These are phyloP conservation scores for Peromyscus eremicus DNA, from an alignment of 2,797 vertebrate genomes.

Conservation along the genomic window DNA sequence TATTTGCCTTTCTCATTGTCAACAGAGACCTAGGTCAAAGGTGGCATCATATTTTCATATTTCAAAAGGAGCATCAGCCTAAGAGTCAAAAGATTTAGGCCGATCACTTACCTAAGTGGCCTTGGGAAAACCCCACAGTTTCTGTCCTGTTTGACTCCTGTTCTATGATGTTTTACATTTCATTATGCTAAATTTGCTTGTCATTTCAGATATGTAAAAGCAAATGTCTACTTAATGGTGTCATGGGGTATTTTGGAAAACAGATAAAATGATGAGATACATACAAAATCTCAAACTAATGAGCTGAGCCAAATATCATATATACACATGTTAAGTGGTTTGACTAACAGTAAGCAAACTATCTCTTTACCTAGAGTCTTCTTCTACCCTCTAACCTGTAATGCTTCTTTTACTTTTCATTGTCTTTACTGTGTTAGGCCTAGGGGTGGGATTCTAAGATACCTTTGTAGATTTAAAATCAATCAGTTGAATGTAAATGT, in stretches of 20 bases:
- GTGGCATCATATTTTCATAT: not conserved
- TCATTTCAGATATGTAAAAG: not conserved
- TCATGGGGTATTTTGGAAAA: slow-evolving; percentile 9
- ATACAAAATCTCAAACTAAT: not conserved
- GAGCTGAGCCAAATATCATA: not conserved
- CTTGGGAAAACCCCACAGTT: not conserved
- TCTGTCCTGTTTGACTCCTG: not conserved
- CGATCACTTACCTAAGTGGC: not conserved
- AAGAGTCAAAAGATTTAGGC: not conserved
- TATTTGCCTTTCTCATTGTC: not conserved
- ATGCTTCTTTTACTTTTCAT: slow-evolving; percentile 1
- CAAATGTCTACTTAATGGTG: not conserved
- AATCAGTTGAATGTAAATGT: not conserved
- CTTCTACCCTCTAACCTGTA: not conserved
- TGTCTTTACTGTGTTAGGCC: not conserved
- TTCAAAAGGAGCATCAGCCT: not conserved
- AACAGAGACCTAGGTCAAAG: not conserved
- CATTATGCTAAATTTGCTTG: not conserved
- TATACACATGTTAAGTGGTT: not conserved
- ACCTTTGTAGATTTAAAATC: not conserved
- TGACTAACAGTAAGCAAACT: not conserved
- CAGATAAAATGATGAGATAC: not conserved
- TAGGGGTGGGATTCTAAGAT: not conserved
- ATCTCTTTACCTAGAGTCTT: not conserved
- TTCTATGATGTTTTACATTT: not conserved